A percentile compares a stretch with the other conserved stretches of the same genome.
phyloP scores from a whole-genome alignment of 2,797 vertebrate genomes.

The Alosa sapidissima region DNA sequence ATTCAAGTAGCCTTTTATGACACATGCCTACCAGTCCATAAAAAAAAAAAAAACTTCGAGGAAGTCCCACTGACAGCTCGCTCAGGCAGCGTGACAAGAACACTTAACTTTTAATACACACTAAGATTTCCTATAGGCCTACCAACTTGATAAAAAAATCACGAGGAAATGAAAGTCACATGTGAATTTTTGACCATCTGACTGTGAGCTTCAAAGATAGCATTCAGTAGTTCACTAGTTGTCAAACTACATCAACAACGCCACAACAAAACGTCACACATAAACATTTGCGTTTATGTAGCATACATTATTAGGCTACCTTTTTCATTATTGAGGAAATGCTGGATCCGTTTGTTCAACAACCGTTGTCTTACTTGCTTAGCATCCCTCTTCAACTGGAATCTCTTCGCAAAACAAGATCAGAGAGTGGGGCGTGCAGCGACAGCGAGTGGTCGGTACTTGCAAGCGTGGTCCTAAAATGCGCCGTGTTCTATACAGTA shows the following conservation, averaged over 20 bases:
- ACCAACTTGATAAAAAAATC: too few species aligned
- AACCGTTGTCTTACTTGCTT: not conserved
- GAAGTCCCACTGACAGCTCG: not conserved
- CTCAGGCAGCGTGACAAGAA: not conserved
- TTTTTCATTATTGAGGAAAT: slow-evolving; percentile 4
- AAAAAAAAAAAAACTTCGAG: not conserved
- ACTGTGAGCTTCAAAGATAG: not conserved
- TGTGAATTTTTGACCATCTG: too few species aligned
- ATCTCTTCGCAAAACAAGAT: not conserved
- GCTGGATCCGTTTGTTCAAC: not conserved
- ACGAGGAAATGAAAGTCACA: too few species aligned
- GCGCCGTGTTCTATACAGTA: not conserved
- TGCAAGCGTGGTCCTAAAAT: not conserved
- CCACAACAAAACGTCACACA: not conserved
- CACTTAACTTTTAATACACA: not conserved
- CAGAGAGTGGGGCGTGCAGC: not conserved
- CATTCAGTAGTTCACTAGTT: not conserved
- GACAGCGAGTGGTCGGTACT: not conserved
- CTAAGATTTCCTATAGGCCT: too few species aligned
- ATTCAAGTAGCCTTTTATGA: too few species aligned
- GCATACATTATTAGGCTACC: not conserved
- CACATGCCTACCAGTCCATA: not conserved
- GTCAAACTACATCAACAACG: not conserved
- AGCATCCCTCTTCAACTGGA: not conserved
- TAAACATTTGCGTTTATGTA: not conserved